Conservation (phyloP, 2,888 invertebrate genomes). For the Choristoneura rosaceana region DNA sequence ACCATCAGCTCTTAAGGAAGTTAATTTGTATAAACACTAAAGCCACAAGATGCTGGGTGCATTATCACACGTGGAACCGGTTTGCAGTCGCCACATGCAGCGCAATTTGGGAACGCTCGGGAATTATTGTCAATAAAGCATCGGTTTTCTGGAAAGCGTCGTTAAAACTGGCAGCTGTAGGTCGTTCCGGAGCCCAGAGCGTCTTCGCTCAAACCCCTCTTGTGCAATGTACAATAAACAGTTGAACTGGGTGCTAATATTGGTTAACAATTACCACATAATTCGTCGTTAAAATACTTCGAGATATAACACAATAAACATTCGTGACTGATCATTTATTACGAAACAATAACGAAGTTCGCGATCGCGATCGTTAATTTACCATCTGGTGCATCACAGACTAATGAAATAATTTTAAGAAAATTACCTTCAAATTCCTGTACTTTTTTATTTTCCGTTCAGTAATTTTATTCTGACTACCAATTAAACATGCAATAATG, state of each 20-base stretch:
- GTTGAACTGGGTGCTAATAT: conserved; percentile 2
- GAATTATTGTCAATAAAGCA: conserved; percentile 75
- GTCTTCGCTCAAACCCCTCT: conserved; percentile 17
- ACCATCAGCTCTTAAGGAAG: neutral
- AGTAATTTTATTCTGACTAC: neutral
- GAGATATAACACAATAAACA: neutral
- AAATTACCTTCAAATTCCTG: neutral
- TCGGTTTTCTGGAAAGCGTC: conserved; percentile 71
- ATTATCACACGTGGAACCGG: conserved; percentile 42
- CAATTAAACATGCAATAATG: conserved; percentile 2
- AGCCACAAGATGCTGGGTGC: conserved; percentile 27
- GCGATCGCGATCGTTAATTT: too few species aligned
- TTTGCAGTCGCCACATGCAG: conserved; percentile 62
- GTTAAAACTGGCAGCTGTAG: conserved; percentile 68
- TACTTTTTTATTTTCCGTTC: neutral
- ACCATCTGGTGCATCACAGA: too few species aligned
- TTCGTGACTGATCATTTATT: too few species aligned
- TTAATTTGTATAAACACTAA: conserved; percentile 12
- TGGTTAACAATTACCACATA: conserved; percentile 15
- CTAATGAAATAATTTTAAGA: neutral
- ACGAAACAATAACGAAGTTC: too few species aligned
- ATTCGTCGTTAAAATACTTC: neutral
- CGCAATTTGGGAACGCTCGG: conserved; percentile 66
- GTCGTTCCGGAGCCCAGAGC: conserved; percentile 54
- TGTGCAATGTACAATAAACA: conserved; percentile 45